Base-by-base conservation (phyloP, 2,113 vertebrate genomes). In the Garra rufa region DNA sequence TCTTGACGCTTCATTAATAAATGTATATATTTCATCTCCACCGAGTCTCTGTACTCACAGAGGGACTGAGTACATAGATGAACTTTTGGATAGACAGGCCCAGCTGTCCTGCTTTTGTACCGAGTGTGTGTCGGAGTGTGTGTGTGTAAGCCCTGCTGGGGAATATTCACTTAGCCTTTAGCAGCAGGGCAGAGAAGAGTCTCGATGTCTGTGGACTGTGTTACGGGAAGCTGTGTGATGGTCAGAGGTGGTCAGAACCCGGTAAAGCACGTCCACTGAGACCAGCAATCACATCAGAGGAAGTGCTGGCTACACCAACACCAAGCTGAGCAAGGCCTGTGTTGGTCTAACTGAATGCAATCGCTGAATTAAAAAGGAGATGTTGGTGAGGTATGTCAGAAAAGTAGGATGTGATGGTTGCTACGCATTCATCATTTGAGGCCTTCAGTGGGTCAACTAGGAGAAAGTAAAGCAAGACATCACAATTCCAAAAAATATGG, bases 401-500 rank as follows among this genome's bases (percentile, higher is more conserved):
- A 74, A 69, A 24, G 48, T 86, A 81, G 89, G 88, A 26, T 2
- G 41, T 41, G n/a, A 70, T 3, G 4, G 67, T 11, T 21, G 4
- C 19, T 70, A n/a, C 38, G 34, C 34, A 41, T 41, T 41, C 10
- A 19, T 57, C 9, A 2, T 41, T 57, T 76, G 10, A 57, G 9
- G 30, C 28, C 74, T 76, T 38, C 38, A 43, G 26, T 46, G 43
- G 38, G 43, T 67, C n/a, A 26, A 24, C 30, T 88, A 90, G 82
- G 85, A 87, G 70, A 82, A 89, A 86, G 74, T 83, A 85, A 81
- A 86, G 67, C 83, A 81, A 92, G 91, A 90, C 88, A 88, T 91
- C 76, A 85, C 84, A 84, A 91, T 87, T 88, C 59, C 59, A 86
- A 76, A 86, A 85, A 88, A 70, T 55, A 65, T 89, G n/a, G 15